These are phyloP conservation scores for Apotomis turbidana DNA, from an alignment of 2,888 invertebrate genomes.

Conservation along the genomic window DNA sequence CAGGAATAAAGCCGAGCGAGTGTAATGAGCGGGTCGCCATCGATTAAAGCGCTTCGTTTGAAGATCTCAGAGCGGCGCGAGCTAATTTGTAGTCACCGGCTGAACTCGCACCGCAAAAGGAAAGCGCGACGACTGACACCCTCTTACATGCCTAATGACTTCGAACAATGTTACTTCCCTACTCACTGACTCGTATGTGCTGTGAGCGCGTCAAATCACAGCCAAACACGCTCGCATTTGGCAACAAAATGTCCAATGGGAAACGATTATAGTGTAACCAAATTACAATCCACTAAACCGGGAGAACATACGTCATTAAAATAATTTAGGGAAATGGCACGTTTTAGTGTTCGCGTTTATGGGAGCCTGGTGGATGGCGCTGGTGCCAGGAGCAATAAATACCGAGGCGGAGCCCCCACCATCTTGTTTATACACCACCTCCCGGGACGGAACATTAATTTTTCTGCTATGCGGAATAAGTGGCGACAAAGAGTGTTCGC, in stretches of 20 bases:
- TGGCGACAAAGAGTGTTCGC: slow-evolving; percentile 69
- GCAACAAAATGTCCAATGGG: slow-evolving; percentile 55
- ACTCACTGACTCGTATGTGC: slow-evolving; percentile 47
- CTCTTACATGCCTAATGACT: slow-evolving; percentile 66
- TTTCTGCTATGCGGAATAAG: slow-evolving; percentile 70
- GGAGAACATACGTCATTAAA: slow-evolving; percentile 73
- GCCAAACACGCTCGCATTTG: slow-evolving; percentile 56
- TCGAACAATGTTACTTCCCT: slow-evolving; percentile 56
- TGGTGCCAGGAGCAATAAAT: slow-evolving; percentile 73
- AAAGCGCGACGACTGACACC: slow-evolving; percentile 59
- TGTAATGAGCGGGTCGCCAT: slow-evolving; percentile 61
- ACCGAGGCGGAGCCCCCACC: slow-evolving; percentile 66
- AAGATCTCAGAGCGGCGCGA: slow-evolving; percentile 60
- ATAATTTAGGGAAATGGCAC: slow-evolving; percentile 76
- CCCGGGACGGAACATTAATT: slow-evolving; percentile 70
- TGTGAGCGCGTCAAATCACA: slow-evolving; percentile 54
- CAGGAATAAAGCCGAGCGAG: slow-evolving; percentile 60
- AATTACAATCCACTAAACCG: slow-evolving; percentile 69
- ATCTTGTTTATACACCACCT: slow-evolving; percentile 72
- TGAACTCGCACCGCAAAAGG: slow-evolving; percentile 59
- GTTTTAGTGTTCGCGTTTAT: slow-evolving; percentile 74
- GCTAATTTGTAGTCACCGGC: slow-evolving; percentile 70
- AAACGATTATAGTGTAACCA: slow-evolving; percentile 61
- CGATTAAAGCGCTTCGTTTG: slow-evolving; percentile 67
- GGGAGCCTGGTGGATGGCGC: slow-evolving; percentile 62